A percentile compares a stretch with the other conserved stretches of the same genome.
Conservation (phyloP, 2,113 vertebrate genomes). For the Ardeotis arabs region DNA sequence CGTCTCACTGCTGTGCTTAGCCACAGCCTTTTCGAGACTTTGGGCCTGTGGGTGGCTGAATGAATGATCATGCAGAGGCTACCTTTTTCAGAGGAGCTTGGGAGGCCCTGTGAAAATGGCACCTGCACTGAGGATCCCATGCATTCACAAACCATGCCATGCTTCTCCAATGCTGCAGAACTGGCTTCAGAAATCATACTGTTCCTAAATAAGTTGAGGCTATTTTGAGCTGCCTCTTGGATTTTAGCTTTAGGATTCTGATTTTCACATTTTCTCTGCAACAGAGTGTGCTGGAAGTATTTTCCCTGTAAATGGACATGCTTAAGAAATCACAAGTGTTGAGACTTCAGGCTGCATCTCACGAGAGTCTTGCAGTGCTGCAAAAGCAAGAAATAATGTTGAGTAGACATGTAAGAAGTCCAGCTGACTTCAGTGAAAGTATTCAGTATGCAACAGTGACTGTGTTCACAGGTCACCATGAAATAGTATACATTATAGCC, state of each 20-base stretch:
- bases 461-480: neutral
- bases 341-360: neutral
- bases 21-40: neutral
- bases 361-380: neutral
- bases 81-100: neutral
- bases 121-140: fast-evolving
- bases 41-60: neutral
- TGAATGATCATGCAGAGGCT: neutral
- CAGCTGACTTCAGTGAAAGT: neutral
- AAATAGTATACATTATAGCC: neutral
- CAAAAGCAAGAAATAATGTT: neutral
- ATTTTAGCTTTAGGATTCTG: neutral
- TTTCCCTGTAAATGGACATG: neutral
- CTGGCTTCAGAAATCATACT: neutral
- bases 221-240: neutral
- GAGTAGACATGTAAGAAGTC: neutral
- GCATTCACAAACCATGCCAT: neutral
- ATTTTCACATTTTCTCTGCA: neutral
- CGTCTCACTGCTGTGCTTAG: neutral
- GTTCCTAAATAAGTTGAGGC: neutral
- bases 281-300: neutral
- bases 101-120: neutral
- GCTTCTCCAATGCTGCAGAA: neutral
- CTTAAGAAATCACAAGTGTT: neutral
- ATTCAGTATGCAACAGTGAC: neutral